A percentile compares a stretch with the other conserved stretches of the same genome.
Conservation (phyloP, 2,113 vertebrate species). For the Lethenteron reissneri region DNA sequence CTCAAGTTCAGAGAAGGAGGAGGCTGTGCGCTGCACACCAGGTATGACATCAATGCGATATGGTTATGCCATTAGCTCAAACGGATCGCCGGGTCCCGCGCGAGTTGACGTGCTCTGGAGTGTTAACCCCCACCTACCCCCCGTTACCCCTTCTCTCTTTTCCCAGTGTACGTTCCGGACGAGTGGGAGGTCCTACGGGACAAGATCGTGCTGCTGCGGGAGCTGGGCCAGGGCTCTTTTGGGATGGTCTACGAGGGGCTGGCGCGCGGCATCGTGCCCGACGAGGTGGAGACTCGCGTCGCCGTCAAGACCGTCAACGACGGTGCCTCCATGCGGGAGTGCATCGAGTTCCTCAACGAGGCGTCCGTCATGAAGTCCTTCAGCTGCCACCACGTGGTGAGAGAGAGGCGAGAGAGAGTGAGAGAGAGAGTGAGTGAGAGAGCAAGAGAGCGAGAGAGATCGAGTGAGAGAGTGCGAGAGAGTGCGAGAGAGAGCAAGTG, state of each 20-base stretch:
- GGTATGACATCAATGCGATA: too few species aligned
- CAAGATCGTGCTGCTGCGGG: constrained; percentile 54
- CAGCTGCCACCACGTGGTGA: constrained; percentile 91
- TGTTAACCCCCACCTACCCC: background rate
- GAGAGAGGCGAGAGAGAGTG: background rate
- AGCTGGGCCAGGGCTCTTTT: constrained; percentile 85
- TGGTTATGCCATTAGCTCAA: background rate
- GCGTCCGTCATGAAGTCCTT: constrained; percentile 96
- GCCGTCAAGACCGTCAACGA: constrained; percentile 92
- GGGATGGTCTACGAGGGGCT: constrained; percentile 94
- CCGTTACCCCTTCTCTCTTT: constrained; percentile 9
- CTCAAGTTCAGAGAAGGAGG: too few species aligned
- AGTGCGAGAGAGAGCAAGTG: too few species aligned
- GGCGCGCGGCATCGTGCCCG: constrained; percentile 71
- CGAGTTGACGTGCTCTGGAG: too few species aligned
- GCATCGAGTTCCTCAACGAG: constrained; percentile 91
- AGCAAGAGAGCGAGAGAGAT: too few species aligned
- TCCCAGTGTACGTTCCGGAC: constrained; percentile 62
- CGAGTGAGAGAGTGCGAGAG: too few species aligned
- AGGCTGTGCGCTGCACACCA: too few species aligned
- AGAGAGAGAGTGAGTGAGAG: too few species aligned
- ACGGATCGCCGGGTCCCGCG: too few species aligned
- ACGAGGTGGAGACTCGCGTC: constrained; percentile 50
- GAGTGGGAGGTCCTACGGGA: constrained; percentile 89
- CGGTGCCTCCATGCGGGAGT: constrained; percentile 64